phyloP scores from a whole-genome alignment of 2,888 invertebrate species.

The Clitarchus hookeri region DNA sequence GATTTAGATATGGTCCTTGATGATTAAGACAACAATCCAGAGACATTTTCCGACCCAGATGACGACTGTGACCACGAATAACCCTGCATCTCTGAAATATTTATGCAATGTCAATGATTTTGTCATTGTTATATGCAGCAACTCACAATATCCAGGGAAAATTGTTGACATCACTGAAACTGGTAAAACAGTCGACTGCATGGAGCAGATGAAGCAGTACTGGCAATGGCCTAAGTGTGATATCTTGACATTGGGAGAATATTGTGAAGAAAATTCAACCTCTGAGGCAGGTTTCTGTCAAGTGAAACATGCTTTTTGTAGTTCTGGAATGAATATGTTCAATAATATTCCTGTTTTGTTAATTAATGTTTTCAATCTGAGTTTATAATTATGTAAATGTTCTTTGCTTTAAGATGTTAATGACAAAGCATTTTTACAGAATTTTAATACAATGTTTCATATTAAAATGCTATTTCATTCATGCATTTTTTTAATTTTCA shows the following conservation, averaged over 20 bases:
- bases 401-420: not conserved
- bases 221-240: not conserved
- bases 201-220: not conserved
- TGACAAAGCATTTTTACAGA: not conserved
- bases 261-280: conserved; percentile 12
- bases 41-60: not conserved
- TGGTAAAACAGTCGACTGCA: not conserved
- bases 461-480: not conserved
- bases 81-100: not conserved
- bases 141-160: not conserved
- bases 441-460: not conserved
- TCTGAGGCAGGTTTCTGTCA: not conserved
- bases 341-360: conserved; percentile 21
- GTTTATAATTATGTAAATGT: not conserved
- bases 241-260: not conserved
- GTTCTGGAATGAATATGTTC: conserved; percentile 18
- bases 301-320: not conserved
- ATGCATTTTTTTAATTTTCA: not conserved
- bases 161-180: conserved; percentile 3
- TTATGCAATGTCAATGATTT: conserved; percentile 19
- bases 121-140: not conserved
- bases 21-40: not conserved
- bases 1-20: not conserved
- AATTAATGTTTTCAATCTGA: conserved; percentile 6
- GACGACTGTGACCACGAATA: not conserved